Evolutionary conservation across 2,797 vertebrate species (phyloP), one percentile per base, ranked within the genome.

Genomic region (Clarias platycephalus): DNA sequence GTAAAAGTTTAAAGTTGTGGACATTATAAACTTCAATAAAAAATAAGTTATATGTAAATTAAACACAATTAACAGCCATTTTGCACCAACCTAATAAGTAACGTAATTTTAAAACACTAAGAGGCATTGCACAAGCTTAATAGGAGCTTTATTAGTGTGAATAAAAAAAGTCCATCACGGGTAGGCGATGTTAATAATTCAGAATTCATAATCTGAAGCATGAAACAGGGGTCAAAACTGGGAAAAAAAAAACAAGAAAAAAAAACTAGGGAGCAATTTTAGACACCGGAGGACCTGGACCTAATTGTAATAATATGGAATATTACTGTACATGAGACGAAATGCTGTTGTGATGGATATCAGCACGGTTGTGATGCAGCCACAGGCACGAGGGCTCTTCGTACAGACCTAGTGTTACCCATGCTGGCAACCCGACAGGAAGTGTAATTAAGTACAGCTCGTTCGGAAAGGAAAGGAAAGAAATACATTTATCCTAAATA

Each of bases 51-150:
- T 58, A 60, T 37, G 74, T 20, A 60, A 77, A 77, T 1, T 28
- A 76, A 10, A 22, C 7, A 20, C 53, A 34, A 58, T 76, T 57
- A 58, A 58, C 53, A 57, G 15, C 26, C 49, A 57, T 20, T 75
- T 26, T 55, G 72, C n/a, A 57, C 49, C 49, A 55, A 75, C 49
- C 31, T 75, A 55, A 57, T 57, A 76, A 22, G 44, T 72, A 72
- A 58, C 34, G 53, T 57, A 57, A 31, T 44, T 8, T 24, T 53
- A 26, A 6, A 22, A 26, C 26, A 9, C 16, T 53, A 16, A 57
- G 26, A 24, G 72, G 37, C n/a, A 53, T 44, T 16, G 20, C 7
- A 8, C 12, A 75, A 75, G 49, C 16, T 9, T 28, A 8, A 31
- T 24, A 76, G 34, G 20, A 58, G 55, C 20, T 77, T 34, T 62